A percentile compares a stretch with the other conserved stretches of the same genome.
These are phyloP conservation scores for Acrossocheilus wenchowensis DNA, from an alignment of 2,797 vertebrate genomes.

Conservation along the genomic window DNA sequence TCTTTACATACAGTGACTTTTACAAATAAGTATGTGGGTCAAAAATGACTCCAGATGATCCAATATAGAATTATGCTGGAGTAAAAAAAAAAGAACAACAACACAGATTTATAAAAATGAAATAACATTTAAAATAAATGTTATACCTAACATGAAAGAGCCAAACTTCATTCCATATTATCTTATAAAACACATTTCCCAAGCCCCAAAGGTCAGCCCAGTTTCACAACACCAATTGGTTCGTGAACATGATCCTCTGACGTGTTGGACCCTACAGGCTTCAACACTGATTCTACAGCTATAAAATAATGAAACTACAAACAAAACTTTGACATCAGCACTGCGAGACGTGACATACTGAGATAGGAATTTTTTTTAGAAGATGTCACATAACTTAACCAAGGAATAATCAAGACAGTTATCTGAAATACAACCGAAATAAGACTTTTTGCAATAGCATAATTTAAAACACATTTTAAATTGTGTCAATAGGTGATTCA, in stretches of 20 bases:
- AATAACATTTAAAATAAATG: slow-evolving; percentile 88
- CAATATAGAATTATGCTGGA: too few species aligned
- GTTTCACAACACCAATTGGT: background rate
- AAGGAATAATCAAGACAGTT: background rate
- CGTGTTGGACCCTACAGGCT: background rate
- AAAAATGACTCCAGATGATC: too few species aligned
- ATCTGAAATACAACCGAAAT: background rate
- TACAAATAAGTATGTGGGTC: too few species aligned
- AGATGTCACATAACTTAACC: background rate
- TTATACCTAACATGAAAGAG: background rate
- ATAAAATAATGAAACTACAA: slow-evolving; percentile 9
- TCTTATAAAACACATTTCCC: slow-evolving; percentile 56
- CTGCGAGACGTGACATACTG: background rate
- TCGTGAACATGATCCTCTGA: background rate
- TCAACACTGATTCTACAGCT: background rate
- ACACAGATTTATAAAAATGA: slow-evolving; percentile 76
- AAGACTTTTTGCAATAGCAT: background rate
- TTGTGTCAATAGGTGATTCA: background rate
- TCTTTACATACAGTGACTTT: too few species aligned
- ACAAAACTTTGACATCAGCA: background rate
- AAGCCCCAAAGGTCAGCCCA: slow-evolving; percentile 2
- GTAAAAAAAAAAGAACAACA: too few species aligned
- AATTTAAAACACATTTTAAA: background rate
- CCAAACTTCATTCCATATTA: slow-evolving; percentile 60
- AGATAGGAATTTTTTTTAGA: background rate